phyloP scores from a whole-genome alignment of 35 echinoderm and acorn worm genomes.

The Apostichopus parvimensis region DNA sequence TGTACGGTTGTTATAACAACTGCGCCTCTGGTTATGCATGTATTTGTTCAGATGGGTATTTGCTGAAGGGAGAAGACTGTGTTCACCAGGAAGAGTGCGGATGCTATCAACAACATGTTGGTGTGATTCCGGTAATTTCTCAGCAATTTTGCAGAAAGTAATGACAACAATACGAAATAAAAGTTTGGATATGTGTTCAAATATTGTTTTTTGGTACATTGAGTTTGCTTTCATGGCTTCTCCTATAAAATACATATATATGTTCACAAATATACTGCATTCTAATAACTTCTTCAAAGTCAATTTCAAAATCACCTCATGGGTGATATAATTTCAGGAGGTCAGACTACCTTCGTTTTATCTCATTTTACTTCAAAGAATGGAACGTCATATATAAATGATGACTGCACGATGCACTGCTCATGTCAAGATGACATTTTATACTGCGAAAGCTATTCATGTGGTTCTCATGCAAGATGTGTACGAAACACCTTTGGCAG shows the following conservation, averaged over 20 bases:
- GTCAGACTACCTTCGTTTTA: not conserved
- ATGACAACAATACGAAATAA: too few species aligned
- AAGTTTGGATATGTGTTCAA: too few species aligned
- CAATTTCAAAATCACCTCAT: not conserved
- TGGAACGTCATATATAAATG: not conserved
- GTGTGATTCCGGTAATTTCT: not conserved
- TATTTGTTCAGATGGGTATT: not conserved
- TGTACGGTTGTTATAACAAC: constrained; percentile 2
- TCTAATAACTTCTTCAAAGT: too few species aligned
- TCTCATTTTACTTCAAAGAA: not conserved
- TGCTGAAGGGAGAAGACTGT: constrained; percentile 17
- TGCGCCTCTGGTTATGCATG: not conserved
- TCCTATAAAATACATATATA: too few species aligned
- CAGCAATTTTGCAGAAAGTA: too few species aligned
- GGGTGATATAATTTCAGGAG: not conserved
- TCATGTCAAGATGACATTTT: not conserved
- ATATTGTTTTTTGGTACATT: too few species aligned
- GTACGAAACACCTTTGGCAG: not conserved
- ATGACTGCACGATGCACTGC: not conserved
- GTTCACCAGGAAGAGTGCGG: not conserved
- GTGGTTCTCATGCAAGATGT: not conserved
- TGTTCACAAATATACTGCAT: too few species aligned
- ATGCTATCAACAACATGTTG: not conserved
- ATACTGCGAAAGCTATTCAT: not conserved
- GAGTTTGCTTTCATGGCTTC: too few species aligned